Conservation (phyloP, 2,113 vertebrate species). For the Tragelaphus scriptus region DNA sequence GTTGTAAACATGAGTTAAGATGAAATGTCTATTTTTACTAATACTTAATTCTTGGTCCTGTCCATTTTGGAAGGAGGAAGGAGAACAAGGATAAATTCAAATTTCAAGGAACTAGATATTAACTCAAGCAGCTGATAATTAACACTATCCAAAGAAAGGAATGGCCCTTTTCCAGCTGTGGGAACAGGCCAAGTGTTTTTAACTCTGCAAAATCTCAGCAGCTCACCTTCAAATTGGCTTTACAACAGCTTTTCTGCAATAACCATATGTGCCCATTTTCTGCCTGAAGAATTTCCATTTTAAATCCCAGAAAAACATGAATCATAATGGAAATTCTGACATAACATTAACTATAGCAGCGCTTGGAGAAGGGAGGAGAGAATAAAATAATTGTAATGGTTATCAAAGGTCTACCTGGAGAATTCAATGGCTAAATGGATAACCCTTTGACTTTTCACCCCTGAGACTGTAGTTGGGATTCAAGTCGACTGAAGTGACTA, state of each 20-base stretch:
- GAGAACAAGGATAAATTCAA: neutral
- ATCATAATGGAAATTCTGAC: slow-evolving; percentile 46
- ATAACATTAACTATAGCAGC: slow-evolving; percentile 50
- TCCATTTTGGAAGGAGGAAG: neutral
- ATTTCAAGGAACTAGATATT: neutral
- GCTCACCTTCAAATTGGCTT: slow-evolving; percentile 51
- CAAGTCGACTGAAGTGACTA: slow-evolving; percentile 73
- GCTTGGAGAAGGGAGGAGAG: neutral
- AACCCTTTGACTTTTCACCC: slow-evolving; percentile 77
- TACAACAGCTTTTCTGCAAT: slow-evolving; percentile 6
- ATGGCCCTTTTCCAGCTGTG: neutral
- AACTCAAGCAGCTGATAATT: neutral
- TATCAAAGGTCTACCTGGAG: slow-evolving; percentile 71
- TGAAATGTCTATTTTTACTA: neutral
- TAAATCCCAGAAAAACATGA: slow-evolving; percentile 49
- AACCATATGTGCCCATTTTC: slow-evolving; percentile 46
- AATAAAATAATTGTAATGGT: slow-evolving; percentile 53
- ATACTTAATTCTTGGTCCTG: neutral
- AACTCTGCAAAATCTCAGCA: slow-evolving; percentile 45
- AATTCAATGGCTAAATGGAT: slow-evolving; percentile 76
- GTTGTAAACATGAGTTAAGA: neutral
- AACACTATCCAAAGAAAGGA: neutral
- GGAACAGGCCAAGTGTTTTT: neutral
- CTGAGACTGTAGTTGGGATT: slow-evolving; percentile 69
- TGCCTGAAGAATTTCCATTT: slow-evolving; percentile 61